phyloP scores from a whole-genome alignment of 2,888 invertebrate genomes.

The Oligia fasciuncula region DNA sequence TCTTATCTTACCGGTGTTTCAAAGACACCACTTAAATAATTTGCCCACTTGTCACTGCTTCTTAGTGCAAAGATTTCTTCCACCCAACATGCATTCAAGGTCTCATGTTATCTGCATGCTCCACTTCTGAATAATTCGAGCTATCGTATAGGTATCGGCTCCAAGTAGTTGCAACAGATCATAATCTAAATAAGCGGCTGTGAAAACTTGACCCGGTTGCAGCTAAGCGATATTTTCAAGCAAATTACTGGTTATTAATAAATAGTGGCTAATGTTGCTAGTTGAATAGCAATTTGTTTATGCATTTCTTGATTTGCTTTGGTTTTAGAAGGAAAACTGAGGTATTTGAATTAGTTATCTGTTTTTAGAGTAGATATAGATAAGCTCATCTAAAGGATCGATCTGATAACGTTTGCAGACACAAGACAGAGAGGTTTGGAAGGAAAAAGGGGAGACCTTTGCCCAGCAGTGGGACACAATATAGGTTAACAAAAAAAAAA shows the following conservation, averaged over 20 bases:
- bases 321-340: slow-evolving; percentile 22
- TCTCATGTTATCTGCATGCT: slow-evolving; percentile 56
- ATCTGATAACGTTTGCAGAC: too few species aligned
- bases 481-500: too few species aligned
- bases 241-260: slow-evolving; percentile 52
- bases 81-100: slow-evolving; percentile 54
- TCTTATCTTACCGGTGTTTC: not conserved
- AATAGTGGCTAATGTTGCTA: slow-evolving; percentile 31
- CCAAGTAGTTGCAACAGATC: slow-evolving; percentile 43
- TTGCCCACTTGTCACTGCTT: not conserved
- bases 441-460: too few species aligned
- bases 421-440: too few species aligned
- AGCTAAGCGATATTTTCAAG: slow-evolving; percentile 39
- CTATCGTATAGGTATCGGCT: slow-evolving; percentile 39
- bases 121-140: slow-evolving; percentile 62
- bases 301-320: slow-evolving; percentile 9
- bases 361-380: not conserved
- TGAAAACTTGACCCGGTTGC: slow-evolving; percentile 63
- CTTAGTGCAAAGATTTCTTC: not conserved
- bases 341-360: not conserved
- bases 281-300: slow-evolving; percentile 34
- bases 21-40: too few species aligned
- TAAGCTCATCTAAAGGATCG: not conserved
- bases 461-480: too few species aligned
- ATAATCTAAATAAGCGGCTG: slow-evolving; percentile 44